phyloP scores from a whole-genome alignment of 2,113 vertebrate genomes.

The Desmodus rotundus region DNA sequence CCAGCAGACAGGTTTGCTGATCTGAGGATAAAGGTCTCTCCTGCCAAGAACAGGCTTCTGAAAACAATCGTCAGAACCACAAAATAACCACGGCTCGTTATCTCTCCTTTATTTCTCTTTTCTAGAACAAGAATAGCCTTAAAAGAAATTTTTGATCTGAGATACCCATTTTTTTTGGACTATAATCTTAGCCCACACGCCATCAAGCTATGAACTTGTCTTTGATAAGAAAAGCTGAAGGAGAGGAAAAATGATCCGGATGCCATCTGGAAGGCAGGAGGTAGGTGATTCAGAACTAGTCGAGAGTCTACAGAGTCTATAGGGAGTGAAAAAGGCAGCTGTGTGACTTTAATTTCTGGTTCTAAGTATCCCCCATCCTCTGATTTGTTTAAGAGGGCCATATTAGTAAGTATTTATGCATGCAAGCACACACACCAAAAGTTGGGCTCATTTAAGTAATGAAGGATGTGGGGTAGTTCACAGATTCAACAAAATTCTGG shows the following conservation, averaged over 20 bases:
- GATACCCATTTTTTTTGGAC: not conserved
- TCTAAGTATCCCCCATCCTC: not conserved
- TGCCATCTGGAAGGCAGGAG: not conserved
- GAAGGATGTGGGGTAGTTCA: not conserved
- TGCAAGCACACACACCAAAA: not conserved
- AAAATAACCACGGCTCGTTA: not conserved
- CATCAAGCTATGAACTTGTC: not conserved
- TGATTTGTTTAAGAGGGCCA: not conserved
- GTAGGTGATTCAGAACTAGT: not conserved
- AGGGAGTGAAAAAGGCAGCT: not conserved
- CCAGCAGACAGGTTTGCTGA: not conserved
- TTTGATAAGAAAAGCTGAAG: not conserved
- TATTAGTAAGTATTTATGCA: not conserved
- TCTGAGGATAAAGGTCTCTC: slow-evolving; percentile 2
- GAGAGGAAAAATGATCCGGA: not conserved
- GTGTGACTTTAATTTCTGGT: not conserved
- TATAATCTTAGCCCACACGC: not conserved
- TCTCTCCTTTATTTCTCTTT: slow-evolving; percentile 3
- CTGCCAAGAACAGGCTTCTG: slow-evolving; percentile 13
- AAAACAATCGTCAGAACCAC: not conserved
- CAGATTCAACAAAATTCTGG: not conserved
- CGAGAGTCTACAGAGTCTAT: not conserved
- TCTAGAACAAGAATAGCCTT: not conserved
- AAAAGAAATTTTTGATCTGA: slow-evolving; percentile 13
- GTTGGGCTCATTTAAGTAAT: not conserved